phyloP scores from a whole-genome alignment of 2,888 invertebrate genomes.

The Drosophila maculinotata region DNA sequence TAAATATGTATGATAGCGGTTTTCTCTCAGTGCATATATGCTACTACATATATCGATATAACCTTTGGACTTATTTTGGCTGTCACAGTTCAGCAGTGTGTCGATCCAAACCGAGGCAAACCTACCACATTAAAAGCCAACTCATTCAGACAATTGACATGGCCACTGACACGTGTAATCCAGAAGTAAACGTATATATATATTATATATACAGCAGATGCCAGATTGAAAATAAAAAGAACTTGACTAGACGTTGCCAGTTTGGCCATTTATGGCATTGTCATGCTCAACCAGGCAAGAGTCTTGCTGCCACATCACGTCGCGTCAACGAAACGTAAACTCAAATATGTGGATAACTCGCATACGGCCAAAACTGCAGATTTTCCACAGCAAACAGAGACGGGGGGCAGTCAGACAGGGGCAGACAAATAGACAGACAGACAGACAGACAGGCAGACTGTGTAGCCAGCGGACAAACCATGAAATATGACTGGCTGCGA shows the following conservation, averaged over 20 bases:
- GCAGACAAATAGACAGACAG: conserved; percentile 1
- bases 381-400: too few relatives aligned
- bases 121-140: conserved; percentile 42
- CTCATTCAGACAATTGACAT: conserved; percentile 75
- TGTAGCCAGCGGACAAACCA: conserved; percentile 50
- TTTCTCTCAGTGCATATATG: not conserved
- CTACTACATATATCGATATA: conserved; percentile 1
- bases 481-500: conserved; percentile 68
- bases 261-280: conserved; percentile 47
- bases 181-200: conserved; percentile 25
- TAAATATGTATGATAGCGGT: too few relatives aligned
- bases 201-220: not conserved
- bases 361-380: conserved; percentile 10
- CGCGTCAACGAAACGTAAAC: conserved; percentile 68
- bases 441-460: conserved; percentile 22
- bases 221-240: conserved; percentile 20
- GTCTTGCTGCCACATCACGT: conserved; percentile 64
- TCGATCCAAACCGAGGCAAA: not conserved
- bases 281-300: conserved; percentile 67
- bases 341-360: conserved; percentile 48
- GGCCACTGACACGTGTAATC: conserved; percentile 77
- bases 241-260: conserved; percentile 52
- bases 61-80: conserved; percentile 34
- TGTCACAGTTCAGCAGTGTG: conserved; percentile 9
- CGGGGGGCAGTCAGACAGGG: conserved; percentile 5